Base-by-base conservation (phyloP, 1,140 invertebrate species). In the Apolygus lucorum region DNA sequence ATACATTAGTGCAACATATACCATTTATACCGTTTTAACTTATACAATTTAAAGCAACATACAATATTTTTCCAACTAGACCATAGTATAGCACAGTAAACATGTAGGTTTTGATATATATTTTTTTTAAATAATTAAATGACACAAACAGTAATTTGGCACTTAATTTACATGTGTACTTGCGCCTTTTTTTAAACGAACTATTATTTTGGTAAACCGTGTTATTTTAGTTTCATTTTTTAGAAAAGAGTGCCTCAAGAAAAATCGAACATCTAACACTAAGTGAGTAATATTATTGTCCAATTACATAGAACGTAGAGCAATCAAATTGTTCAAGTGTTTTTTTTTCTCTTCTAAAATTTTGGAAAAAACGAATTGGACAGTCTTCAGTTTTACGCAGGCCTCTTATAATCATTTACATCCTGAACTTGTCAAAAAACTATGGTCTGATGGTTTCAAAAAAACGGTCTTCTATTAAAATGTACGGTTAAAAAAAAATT, bases 41-140 rank as follows among this genome's bases (percentile, higher is more conserved):
- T 28, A 52, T 68, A 68, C 26, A 52, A 68, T 68, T 68, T 14
- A 68, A 68, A 68, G 67, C 67, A 62, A 59, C 67, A 68, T 68
- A 49, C 29, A 68, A 68, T 59, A 59, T 54, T 59, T 68, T 68
- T 68, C 49, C 67, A 68, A 49, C 49, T 68, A 68, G 67, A 68
- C 67, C 67, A 68, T 68, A 68, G 67, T 68, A 59, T 54, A 59
- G 28, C 52, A 28, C 27, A n/a, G 27, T 59, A 28, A 68, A 68
- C 25, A 62, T 54, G 26, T 68, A 59, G 21, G 27, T 68, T 68
- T 62, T 27, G 25, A 68, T 29, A 68, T 62, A 62, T 59, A 28
- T 27, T 59, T 21, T 68, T 59, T 59, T 28, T 59, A 21, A 68
- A 68, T 2, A 28, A 21, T 28, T n/a, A 28, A 68, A 68, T 28